Conservation (phyloP, 1,140 invertebrate species). For the Oscheius sp. region DNA sequence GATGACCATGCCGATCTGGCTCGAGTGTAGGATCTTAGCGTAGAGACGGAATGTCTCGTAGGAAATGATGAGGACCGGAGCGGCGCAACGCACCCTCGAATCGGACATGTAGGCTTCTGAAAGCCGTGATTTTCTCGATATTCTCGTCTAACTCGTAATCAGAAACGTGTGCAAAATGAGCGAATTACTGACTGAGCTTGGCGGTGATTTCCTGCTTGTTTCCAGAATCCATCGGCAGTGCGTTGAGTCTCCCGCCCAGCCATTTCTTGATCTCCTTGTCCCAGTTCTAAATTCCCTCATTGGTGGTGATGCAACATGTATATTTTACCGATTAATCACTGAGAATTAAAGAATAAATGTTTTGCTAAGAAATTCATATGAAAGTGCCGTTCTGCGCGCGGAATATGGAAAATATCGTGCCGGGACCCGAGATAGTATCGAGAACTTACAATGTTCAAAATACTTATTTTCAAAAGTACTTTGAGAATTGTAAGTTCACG, state of each 20-base stretch:
- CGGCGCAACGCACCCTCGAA: slow-evolving; percentile 69
- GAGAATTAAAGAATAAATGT: too few species aligned
- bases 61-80: slow-evolving; percentile 92
- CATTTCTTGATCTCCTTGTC: slow-evolving; percentile 97
- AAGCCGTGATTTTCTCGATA: slow-evolving; percentile 16
- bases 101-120: slow-evolving; percentile 63
- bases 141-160: too few species aligned
- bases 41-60: slow-evolving; percentile 98
- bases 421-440: too few species aligned
- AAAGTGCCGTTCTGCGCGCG: too few species aligned
- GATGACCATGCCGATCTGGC: slow-evolving; percentile 88
- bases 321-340: too few species aligned
- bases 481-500: too few species aligned
- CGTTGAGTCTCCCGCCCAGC: slow-evolving; percentile 78
- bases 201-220: slow-evolving; percentile 52
- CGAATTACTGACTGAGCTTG: slow-evolving; percentile 44
- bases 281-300: slow-evolving; percentile 92
- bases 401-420: too few species aligned
- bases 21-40: slow-evolving; percentile 78
- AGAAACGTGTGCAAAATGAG: neutral
- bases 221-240: slow-evolving; percentile 68
- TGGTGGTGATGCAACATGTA: too few species aligned
- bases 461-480: too few species aligned
- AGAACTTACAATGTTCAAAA: too few species aligned
- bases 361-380: too few species aligned